phyloP scores from a whole-genome alignment of 1,140 invertebrate genomes.

The Drosophila pectinifera region DNA sequence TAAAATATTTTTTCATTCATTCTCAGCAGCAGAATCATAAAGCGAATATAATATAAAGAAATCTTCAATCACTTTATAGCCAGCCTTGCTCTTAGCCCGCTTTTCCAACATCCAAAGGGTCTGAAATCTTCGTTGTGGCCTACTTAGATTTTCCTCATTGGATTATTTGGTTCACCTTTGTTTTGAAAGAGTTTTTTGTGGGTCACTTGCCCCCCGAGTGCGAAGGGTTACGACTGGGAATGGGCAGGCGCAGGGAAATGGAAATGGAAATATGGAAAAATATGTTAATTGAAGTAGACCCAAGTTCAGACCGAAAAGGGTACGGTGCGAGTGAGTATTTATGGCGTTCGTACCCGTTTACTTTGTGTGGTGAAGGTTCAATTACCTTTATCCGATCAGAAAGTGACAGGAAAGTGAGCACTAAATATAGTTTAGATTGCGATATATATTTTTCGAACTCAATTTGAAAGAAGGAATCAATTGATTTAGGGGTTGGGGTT shows the following conservation, averaged over 20 bases:
- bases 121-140: conserved; percentile 38
- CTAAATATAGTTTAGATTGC: conserved; percentile 33
- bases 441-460: background rate
- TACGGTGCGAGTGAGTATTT: conserved; percentile 25
- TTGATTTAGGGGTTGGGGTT: background rate
- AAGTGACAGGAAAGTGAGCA: conserved; percentile 13
- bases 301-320: conserved; percentile 31
- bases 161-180: conserved; percentile 40
- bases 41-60: conserved; percentile 12
- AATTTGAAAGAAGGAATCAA: background rate
- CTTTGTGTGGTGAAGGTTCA: conserved; percentile 53
- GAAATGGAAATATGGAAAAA: conserved; percentile 50
- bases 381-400: conserved; percentile 39
- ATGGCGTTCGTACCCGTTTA: conserved; percentile 50
- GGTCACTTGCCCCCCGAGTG: conserved; percentile 43
- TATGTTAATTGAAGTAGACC: conserved; percentile 55
- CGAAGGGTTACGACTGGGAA: conserved; percentile 31
- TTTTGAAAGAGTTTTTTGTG: conserved; percentile 48
- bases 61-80: conserved; percentile 4
- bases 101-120: conserved; percentile 16
- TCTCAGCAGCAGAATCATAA: background rate
- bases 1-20: conserved; percentile 2
- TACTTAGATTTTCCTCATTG: conserved; percentile 41
- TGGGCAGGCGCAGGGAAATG: conserved; percentile 14
- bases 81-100: background rate